These are phyloP conservation scores for Cheirogaleus major DNA, from an alignment of 2,797 vertebrate species.

Conservation along the genomic window DNA sequence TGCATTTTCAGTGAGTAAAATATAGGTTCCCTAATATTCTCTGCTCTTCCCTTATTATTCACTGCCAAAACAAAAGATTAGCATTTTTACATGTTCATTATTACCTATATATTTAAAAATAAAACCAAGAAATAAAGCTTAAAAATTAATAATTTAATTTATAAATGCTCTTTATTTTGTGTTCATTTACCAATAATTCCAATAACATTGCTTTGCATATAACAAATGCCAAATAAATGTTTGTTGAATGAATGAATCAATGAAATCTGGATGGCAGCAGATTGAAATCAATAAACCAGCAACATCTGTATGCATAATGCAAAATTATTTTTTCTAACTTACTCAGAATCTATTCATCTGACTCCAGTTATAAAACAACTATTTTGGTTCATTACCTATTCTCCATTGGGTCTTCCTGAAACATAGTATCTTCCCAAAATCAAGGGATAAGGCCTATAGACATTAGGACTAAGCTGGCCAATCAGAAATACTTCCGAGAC, in stretches of 20 bases:
- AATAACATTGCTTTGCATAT: background rate
- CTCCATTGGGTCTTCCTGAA: background rate
- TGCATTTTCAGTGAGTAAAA: conserved; percentile 42
- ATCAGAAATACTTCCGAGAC: background rate
- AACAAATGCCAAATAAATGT: conserved; percentile 1
- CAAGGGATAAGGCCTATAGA: background rate
- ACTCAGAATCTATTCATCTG: background rate
- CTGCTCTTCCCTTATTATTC: background rate
- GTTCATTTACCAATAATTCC: background rate
- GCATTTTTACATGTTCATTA: background rate
- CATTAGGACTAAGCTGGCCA: background rate
- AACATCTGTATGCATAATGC: background rate
- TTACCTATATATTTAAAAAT: background rate
- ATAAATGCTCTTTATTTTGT: background rate
- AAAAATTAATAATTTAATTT: background rate
- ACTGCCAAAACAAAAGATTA: background rate
- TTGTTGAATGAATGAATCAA: background rate
- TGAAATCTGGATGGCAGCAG: background rate
- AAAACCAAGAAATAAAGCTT: background rate
- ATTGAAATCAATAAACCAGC: background rate
- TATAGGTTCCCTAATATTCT: background rate
- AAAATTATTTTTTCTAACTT: background rate
- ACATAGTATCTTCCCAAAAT: background rate
- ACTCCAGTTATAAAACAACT: background rate
- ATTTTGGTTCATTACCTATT: background rate